A percentile compares a stretch with the other conserved stretches of the same genome.
Evolutionary conservation across 2,797 vertebrate species (phyloP).

Genomic region (Amniataba percoides): DNA sequence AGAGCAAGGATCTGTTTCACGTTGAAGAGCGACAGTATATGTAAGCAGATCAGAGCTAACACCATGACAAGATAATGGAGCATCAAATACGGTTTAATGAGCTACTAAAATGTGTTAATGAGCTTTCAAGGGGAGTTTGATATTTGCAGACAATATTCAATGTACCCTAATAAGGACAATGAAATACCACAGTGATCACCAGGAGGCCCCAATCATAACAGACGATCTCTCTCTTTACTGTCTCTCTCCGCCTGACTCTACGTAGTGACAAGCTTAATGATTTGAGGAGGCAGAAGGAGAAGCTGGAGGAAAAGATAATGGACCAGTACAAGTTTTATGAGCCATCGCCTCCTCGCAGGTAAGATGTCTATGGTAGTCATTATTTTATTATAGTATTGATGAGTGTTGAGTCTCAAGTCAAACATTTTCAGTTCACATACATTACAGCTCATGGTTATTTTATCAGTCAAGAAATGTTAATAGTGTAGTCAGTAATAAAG

Average conservation of each 20-base stretch:
- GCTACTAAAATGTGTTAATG: conserved; percentile 1
- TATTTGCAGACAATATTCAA: neutral
- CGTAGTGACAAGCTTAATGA: conserved; percentile 96
- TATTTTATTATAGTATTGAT: neutral
- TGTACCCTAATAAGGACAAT: neutral
- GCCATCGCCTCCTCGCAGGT: conserved; percentile 96
- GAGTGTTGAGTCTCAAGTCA: neutral
- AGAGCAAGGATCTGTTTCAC: conserved; percentile 99
- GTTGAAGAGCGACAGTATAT: conserved; percentile 98
- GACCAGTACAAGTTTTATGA: conserved; percentile 99
- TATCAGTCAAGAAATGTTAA: too few relatives aligned
- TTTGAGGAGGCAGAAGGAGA: conserved; percentile 97
- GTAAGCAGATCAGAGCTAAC: conserved; percentile 77
- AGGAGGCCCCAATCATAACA: neutral
- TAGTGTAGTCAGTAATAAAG: too few relatives aligned
- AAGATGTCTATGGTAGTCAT: conserved; percentile 33
- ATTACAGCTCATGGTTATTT: neutral
- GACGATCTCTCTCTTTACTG: neutral
- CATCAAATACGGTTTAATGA: neutral
- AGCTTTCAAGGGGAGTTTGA: neutral
- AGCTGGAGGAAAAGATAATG: conserved; percentile 99
- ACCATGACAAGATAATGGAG: neutral
- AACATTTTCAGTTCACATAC: neutral
- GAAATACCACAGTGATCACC: conserved; percentile 6
- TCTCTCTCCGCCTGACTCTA: conserved; percentile 13